Conservation (phyloP, 37 sponge, comb jelly and placozoan genomes). For the Beroe ovata region DNA sequence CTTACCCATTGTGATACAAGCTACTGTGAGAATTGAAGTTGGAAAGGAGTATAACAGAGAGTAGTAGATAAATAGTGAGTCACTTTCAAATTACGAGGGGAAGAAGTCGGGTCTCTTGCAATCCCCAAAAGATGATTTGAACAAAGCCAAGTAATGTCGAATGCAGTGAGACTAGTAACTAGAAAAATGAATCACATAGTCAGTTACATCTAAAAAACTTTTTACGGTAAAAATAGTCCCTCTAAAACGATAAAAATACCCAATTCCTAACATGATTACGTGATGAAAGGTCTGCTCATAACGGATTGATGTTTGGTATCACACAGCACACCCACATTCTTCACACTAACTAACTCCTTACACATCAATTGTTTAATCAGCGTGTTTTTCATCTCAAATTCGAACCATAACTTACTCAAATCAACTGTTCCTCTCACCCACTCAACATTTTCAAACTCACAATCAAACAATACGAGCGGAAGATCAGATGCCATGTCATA, state of each 20-base stretch:
- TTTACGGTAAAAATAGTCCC: too few species aligned
- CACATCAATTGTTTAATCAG: conserved; percentile 25
- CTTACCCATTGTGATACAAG: conserved; percentile 33
- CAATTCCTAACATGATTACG: neutral
- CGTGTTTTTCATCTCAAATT: conserved; percentile 18
- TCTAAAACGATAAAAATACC: too few species aligned
- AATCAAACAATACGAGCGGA: conserved; percentile 82
- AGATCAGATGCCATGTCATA: conserved; percentile 87
- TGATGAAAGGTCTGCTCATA: conserved; percentile 63
- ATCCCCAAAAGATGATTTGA: too few species aligned
- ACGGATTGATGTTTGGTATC: conserved; percentile 28
- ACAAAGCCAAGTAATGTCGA: too few species aligned
- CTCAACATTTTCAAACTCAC: conserved; percentile 78
- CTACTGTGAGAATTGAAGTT: neutral
- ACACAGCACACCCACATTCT: conserved; percentile 21
- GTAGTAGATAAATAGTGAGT: too few species aligned
- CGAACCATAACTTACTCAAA: conserved; percentile 53
- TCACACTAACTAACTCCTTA: conserved; percentile 16
- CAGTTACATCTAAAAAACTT: too few species aligned
- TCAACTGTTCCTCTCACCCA: conserved; percentile 69
- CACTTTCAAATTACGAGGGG: too few species aligned
- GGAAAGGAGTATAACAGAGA: neutral
- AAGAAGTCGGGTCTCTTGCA: too few species aligned
- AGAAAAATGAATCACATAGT: too few species aligned
- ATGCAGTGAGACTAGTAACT: too few species aligned